Evolutionary conservation across 1,140 invertebrate species (phyloP), one percentile per base, ranked within the genome.

Genomic region (Metaphire vulgaris): DNA sequence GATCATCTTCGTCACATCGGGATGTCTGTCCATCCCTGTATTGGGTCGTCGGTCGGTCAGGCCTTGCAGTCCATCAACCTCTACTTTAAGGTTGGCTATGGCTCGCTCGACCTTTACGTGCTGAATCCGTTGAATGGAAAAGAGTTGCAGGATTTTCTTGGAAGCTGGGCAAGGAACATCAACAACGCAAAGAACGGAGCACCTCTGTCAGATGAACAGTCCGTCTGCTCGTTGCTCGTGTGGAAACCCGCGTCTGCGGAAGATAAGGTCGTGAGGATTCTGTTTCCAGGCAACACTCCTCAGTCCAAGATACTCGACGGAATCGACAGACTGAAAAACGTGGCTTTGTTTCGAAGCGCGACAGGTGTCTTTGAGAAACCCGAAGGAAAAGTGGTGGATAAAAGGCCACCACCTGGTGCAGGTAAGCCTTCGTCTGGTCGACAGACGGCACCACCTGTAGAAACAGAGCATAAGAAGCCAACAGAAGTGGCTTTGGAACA

Each of bases 281-380:
- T 98, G 69, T 97, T 97, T 82, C 95, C 96, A 0, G 95, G 96
- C 34, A 96, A 93, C 82, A 93, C 93, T 28, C 95, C 95, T 0
- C 95, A 98, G 84, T 91, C 92, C 80, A 97, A 96, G 88, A 94
- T 98, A 78, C 92, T 97, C 82, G 95, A 97, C 88, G 95, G 95
- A 28, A 88, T 98, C 69, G 94, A 96, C 82, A 93, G 91, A 83
- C 77, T 89, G 33, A 86, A 86, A 76, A 91, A 92, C 85, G 86
- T 97, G 69, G 94, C 96, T 82, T 95, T 94, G 82, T 88, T 98
- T 73, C 33, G 78, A 95, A 95, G 83, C 90, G 92, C 84, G 91
- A 94, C 0, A 90, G 91, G 0, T 97, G 94, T 82, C 91, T 92
- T 6, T 91, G 92, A 26, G 92, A 92, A n/a, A 41, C 26, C 29